Evolutionary conservation across 2,113 vertebrate species (phyloP).

Genomic region (Oreochromis niloticus): DNA sequence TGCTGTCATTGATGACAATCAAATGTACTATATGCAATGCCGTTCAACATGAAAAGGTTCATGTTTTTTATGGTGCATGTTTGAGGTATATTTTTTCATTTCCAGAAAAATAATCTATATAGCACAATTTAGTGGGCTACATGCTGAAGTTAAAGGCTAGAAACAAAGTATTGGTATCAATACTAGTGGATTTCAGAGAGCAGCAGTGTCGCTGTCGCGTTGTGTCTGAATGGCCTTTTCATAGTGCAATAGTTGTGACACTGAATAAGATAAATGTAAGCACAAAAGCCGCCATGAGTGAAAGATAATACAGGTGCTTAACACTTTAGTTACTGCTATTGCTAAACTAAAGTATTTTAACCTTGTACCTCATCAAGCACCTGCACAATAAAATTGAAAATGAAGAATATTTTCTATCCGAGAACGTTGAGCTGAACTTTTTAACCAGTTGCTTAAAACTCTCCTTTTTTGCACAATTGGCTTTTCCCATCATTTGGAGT

Average conservation of each 20-base stretch:
- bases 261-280: not conserved
- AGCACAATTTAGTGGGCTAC: not conserved
- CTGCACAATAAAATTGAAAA: not conserved
- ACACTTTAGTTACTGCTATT: not conserved
- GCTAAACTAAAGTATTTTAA: not conserved
- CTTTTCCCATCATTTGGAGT: not conserved
- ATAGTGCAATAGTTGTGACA: not conserved
- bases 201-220: rapidly evolving
- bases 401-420: not conserved
- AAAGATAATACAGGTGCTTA: not conserved
- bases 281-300: not conserved
- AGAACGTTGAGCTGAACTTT: not conserved
- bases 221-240: not conserved
- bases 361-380: not conserved
- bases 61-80: not conserved
- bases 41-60: not conserved
- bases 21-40: not conserved
- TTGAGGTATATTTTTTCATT: not conserved
- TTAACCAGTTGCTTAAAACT: not conserved
- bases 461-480: not conserved
- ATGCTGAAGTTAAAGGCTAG: not conserved
- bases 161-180: not conserved
- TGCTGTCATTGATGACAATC: not conserved
- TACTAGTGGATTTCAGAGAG: not conserved
- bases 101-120: not conserved